These are phyloP conservation scores for Eulacestoma nigropectus DNA, from an alignment of 2,113 vertebrate genomes.

Conservation along the genomic window DNA sequence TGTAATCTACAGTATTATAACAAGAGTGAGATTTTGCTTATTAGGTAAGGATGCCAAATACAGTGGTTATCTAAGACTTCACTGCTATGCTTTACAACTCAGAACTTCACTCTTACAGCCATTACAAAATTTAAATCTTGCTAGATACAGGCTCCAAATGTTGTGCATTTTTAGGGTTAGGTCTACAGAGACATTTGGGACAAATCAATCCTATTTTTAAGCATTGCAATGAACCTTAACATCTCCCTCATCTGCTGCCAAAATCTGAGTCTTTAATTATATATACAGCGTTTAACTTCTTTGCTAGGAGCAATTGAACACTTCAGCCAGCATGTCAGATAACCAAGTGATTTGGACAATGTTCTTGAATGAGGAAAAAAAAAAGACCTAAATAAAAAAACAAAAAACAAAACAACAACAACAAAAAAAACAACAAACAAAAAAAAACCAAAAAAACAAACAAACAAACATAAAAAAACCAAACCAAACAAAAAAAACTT, in stretches of 20 bases:
- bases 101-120: background rate
- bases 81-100: background rate
- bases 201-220: background rate
- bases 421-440: background rate
- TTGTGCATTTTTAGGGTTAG: background rate
- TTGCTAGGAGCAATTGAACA: background rate
- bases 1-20: background rate
- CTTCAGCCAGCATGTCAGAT: background rate
- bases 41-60: background rate
- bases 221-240: background rate
- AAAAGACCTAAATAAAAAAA: background rate
- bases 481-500: background rate
- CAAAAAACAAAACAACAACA: too few relatives aligned
- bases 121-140: background rate
- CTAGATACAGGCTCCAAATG: background rate
- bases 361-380: background rate
- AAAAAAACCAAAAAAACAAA: background rate
- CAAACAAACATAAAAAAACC: too few relatives aligned
- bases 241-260: background rate
- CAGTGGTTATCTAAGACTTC: background rate
- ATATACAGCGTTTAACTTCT: background rate
- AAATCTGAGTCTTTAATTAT: background rate
- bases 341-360: background rate
- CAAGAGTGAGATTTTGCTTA: background rate
- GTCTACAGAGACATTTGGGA: background rate